phyloP scores from a whole-genome alignment of 1,140 invertebrate species.

The Riptortus pedestris region DNA sequence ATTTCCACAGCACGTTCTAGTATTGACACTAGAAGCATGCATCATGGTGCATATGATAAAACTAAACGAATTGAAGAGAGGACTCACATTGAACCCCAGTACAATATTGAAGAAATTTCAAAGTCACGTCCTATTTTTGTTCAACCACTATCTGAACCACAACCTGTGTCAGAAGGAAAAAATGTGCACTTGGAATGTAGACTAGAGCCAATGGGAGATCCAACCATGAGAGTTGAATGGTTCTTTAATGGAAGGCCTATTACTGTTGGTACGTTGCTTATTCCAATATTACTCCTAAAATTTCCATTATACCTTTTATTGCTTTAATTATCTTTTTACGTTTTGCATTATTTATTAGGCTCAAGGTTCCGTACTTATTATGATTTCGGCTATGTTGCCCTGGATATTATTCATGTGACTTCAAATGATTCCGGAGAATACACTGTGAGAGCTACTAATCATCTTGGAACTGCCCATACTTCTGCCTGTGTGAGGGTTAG shows the following conservation, averaged over 20 bases:
- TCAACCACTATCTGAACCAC: constrained; percentile 67
- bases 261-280: constrained; percentile 53
- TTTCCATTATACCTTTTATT: no score
- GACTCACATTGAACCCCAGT: constrained; percentile 74
- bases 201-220: constrained; percentile 86
- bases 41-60: constrained; percentile 70
- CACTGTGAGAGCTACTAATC: constrained; percentile 83
- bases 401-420: constrained; percentile 80
- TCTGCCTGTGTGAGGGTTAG: constrained; percentile 71
- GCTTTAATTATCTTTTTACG: no score
- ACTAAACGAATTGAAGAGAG: constrained; percentile 76
- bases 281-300: neutral
- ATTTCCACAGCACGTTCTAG: constrained; percentile 57
- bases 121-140: constrained; percentile 87
- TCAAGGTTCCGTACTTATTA: constrained; percentile 90
- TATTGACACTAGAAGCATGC: constrained; percentile 81
- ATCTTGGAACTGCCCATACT: constrained; percentile 82
- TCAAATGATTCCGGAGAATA: constrained; percentile 87
- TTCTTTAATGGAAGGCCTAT: constrained; percentile 81
- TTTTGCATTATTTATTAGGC: constrained; percentile 32
- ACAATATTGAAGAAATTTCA: constrained; percentile 83
- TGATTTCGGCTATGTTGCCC: constrained; percentile 84
- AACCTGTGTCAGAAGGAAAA: constrained; percentile 77
- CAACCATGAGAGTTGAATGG: constrained; percentile 93
- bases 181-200: constrained; percentile 84